Percentiles rank a stretch among this genome's conserved stretches.
Evolutionary conservation across 1,140 invertebrate species (phyloP).

Genomic region (Leptopilina boulardi): DNA sequence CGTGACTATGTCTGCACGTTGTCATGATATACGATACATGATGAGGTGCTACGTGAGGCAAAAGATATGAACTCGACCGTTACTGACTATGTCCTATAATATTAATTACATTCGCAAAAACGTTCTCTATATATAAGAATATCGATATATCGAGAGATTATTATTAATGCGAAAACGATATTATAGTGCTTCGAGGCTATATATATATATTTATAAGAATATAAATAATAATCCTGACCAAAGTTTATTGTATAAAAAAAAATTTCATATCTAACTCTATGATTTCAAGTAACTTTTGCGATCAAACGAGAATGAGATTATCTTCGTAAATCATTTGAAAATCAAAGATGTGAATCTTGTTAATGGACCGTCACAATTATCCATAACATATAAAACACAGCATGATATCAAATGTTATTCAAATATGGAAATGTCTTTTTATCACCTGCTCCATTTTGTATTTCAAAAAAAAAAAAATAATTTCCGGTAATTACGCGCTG

Average conservation of each 20-base stretch:
- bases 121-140: background rate
- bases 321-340: background rate
- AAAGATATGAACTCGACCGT: constrained; percentile 13
- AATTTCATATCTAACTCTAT: no score
- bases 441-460: background rate
- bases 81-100: constrained; percentile 4
- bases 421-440: background rate
- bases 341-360: background rate
- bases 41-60: background rate
- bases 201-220: no score
- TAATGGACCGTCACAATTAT: background rate
- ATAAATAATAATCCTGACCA: background rate
- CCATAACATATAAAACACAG: background rate
- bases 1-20: constrained; percentile 11
- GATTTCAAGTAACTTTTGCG: no score
- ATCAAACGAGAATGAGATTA: background rate
- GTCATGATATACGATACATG: constrained; percentile 11
- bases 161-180: constrained; percentile 2
- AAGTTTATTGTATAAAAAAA: background rate
- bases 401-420: background rate
- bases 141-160: background rate
- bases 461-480: no score
- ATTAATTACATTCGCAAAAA: constrained; percentile 9
- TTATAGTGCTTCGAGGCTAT: background rate
- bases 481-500: no score